A percentile compares a stretch with the other conserved stretches of the same genome.
These are phyloP conservation scores for Acanthornis magna DNA, from an alignment of 2,797 vertebrate species.

Conservation along the genomic window DNA sequence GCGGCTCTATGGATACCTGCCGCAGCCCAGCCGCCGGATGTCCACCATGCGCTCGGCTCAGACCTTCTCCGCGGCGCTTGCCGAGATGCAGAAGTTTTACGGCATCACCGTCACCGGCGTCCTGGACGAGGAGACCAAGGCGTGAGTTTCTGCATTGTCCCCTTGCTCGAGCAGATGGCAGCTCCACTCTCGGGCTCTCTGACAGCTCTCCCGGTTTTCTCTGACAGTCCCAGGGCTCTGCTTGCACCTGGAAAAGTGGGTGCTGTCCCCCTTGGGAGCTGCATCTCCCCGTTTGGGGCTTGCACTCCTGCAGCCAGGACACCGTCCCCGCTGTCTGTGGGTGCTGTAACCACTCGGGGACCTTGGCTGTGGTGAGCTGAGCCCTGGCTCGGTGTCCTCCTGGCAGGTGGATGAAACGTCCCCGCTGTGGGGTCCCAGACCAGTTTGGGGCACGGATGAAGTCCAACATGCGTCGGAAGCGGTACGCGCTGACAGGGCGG, in stretches of 20 bases:
- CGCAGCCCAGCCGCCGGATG: slow-evolving; percentile 87
- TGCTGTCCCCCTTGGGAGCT: background rate
- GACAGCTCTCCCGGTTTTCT: background rate
- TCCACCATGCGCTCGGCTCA: slow-evolving; percentile 93
- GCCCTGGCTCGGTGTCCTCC: background rate
- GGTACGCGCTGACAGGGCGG: slow-evolving; percentile 83
- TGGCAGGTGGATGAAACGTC: slow-evolving; percentile 88
- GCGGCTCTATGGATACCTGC: slow-evolving; percentile 88
- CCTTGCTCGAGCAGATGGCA: background rate
- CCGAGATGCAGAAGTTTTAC: slow-evolving; percentile 93
- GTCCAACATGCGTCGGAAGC: slow-evolving; percentile 88
- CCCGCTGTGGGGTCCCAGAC: slow-evolving; percentile 91
- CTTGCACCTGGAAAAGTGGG: background rate
- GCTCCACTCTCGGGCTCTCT: fast-evolving
- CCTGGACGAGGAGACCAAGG: slow-evolving; percentile 82
- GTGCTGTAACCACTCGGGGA: background rate
- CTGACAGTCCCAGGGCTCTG: background rate
- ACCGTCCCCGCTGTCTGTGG: fast-evolving
- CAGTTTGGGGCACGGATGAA: slow-evolving; percentile 89
- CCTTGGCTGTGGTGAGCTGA: background rate
- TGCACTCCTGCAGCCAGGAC: background rate
- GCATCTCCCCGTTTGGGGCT: background rate
- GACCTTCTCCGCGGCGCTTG: slow-evolving; percentile 86
- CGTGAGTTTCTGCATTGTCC: slow-evolving; percentile 71
- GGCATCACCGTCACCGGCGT: slow-evolving; percentile 87